Evolutionary conservation across 2,888 invertebrate species (phyloP).

Genomic region (Drosophila mimica): DNA sequence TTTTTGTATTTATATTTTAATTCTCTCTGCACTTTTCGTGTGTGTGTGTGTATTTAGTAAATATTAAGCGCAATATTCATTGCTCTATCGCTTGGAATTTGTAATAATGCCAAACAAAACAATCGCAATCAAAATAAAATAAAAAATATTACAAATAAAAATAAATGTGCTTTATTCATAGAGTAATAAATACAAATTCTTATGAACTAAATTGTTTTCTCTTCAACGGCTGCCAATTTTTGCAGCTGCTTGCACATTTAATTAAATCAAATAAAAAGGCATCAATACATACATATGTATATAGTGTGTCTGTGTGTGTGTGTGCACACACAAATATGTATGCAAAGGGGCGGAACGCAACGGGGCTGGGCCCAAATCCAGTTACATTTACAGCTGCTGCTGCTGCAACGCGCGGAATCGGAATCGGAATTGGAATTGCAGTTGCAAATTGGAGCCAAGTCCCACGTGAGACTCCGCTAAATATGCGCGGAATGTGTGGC

Average conservation of each 20-base stretch:
- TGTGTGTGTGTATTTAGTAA: constrained; percentile 16
- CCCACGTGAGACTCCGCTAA: constrained; percentile 48
- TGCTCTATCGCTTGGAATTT: constrained; percentile 49
- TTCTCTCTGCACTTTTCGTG: neutral
- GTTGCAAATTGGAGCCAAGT: constrained; percentile 15
- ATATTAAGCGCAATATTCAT: constrained; percentile 34
- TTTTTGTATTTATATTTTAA: constrained; percentile 31
- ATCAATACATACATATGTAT: constrained; percentile 30
- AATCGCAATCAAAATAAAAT: constrained; percentile 21
- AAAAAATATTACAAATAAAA: constrained; percentile 25
- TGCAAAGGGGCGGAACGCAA: constrained; percentile 14
- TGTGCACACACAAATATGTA: neutral
- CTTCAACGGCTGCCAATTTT: constrained; percentile 57
- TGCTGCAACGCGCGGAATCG: constrained; percentile 40
- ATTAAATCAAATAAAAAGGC: constrained; percentile 54
- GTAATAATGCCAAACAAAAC: constrained; percentile 51
- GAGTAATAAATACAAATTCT: constrained; percentile 4
- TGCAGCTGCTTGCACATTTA: constrained; percentile 77
- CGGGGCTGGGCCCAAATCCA: constrained; percentile 46
- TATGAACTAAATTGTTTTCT: constrained; percentile 22
- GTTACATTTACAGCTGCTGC: constrained; percentile 46
- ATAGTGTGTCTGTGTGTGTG: neutral
- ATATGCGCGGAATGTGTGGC: constrained; percentile 47
- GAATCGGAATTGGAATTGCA: constrained; percentile 21
- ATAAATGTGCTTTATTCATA: constrained; percentile 45